phyloP scores from a whole-genome alignment of 2,888 invertebrate genomes.

The Cylloceria caligata region DNA sequence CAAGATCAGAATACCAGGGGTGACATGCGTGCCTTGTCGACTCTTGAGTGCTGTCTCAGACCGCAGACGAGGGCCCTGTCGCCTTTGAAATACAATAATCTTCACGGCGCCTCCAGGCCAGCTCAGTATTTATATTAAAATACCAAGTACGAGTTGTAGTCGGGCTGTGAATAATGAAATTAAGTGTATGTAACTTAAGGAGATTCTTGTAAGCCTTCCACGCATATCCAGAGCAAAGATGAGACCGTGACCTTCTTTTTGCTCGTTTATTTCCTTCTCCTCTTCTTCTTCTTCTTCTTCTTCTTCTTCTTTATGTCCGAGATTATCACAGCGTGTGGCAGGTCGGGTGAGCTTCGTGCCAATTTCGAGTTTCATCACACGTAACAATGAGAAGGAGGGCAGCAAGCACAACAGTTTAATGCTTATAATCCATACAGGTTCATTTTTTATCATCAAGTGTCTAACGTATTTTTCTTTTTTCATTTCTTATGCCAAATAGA shows the following conservation, averaged over 20 bases:
- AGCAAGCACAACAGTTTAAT: constrained; percentile 17
- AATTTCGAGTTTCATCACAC: constrained; percentile 47
- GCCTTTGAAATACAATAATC: constrained; percentile 77
- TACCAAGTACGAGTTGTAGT: constrained; percentile 38
- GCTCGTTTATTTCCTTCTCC: background rate
- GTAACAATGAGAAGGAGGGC: constrained; percentile 37
- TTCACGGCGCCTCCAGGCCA: constrained; percentile 57
- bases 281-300: constrained; percentile 39
- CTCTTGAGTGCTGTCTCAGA: constrained; percentile 31
- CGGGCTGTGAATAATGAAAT: constrained; percentile 44
- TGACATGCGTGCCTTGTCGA: constrained; percentile 6
- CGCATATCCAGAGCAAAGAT: constrained; percentile 25
- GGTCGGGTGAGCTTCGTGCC: constrained; percentile 34
- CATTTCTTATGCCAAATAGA: constrained; percentile 1
- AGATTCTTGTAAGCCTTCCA: background rate
- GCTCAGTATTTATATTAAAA: constrained; percentile 78
- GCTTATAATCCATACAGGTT: background rate
- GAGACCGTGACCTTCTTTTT: constrained; percentile 48
- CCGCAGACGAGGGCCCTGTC: constrained; percentile 45
- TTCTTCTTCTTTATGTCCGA: constrained; percentile 24
- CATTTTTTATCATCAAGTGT: background rate
- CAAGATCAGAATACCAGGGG: constrained; percentile 19
- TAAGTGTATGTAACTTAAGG: constrained; percentile 33
- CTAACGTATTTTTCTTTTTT: background rate
- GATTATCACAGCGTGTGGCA: constrained; percentile 44